Percentiles rank a stretch among this genome's conserved stretches.
phyloP scores from a whole-genome alignment of 1,140 invertebrate genomes.

The Heterodera carotae region DNA sequence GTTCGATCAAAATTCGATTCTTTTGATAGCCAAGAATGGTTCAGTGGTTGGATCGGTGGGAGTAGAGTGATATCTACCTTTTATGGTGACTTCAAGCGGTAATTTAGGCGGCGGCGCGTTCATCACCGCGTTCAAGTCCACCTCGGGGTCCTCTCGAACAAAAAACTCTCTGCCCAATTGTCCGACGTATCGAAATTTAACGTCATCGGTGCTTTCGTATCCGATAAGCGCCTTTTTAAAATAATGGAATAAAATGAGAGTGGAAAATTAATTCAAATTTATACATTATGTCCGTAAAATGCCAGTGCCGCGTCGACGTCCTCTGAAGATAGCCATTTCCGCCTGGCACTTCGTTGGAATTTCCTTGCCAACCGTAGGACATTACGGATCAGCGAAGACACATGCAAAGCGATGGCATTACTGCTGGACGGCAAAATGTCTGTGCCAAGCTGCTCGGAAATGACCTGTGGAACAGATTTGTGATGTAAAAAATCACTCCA shows the following conservation, averaged over 20 bases:
- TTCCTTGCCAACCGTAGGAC: slow-evolving; percentile 40
- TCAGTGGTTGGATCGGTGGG: too few species aligned
- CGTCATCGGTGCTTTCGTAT: slow-evolving; percentile 36
- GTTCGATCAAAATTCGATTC: too few species aligned
- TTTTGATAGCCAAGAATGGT: too few species aligned
- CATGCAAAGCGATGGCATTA: slow-evolving; percentile 15
- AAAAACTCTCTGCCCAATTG: slow-evolving; percentile 43
- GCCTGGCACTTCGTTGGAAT: slow-evolving; percentile 44
- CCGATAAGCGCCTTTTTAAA: slow-evolving; percentile 41
- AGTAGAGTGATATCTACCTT: too few species aligned
- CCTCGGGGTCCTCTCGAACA: slow-evolving; percentile 45
- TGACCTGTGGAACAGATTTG: slow-evolving; percentile 10
- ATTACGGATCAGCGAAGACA: slow-evolving; percentile 26
- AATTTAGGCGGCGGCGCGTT: slow-evolving; percentile 46
- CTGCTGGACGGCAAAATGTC: slow-evolving; percentile 22
- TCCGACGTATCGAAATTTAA: slow-evolving; percentile 44
- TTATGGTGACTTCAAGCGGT: slow-evolving; percentile 45
- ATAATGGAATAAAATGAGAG: slow-evolving; percentile 12
- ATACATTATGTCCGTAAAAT: slow-evolving; percentile 47
- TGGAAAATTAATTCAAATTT: background rate
- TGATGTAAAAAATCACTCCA: background rate
- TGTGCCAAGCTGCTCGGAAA: slow-evolving; percentile 38
- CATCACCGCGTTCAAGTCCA: slow-evolving; percentile 43
- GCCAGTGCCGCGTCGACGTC: slow-evolving; percentile 47
- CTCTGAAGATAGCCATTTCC: slow-evolving; percentile 37